Percentiles rank a stretch among this genome's conserved stretches.
These are phyloP conservation scores for Aphyosemion australe DNA, from an alignment of 2,113 vertebrate genomes.

Conservation along the genomic window DNA sequence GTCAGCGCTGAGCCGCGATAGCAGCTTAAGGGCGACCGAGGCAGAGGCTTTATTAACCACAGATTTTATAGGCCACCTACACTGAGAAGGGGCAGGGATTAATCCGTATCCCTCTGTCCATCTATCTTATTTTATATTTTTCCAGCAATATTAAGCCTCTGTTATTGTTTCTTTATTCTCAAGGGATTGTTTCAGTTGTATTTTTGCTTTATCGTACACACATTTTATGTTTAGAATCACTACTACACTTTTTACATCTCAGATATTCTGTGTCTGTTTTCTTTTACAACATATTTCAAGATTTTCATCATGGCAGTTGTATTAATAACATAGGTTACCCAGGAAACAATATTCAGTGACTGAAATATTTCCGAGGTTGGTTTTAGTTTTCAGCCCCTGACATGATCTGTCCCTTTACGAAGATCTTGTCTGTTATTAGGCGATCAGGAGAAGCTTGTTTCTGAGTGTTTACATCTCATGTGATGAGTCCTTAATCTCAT, in stretches of 20 bases:
- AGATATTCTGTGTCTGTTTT: neutral
- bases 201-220: neutral
- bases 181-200: constrained; percentile 9
- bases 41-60: constrained; percentile 68
- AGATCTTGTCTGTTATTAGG: constrained; percentile 22
- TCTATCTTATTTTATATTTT: constrained; percentile 11
- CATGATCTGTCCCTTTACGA: constrained; percentile 19
- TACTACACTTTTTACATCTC: neutral
- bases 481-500: constrained; percentile 54
- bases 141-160: constrained; percentile 1
- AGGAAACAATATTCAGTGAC: neutral
- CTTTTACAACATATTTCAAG: neutral
- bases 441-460: constrained; percentile 34
- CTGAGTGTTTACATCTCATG: constrained; percentile 36
- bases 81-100: constrained; percentile 49
- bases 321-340: too few species aligned
- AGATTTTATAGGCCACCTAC: constrained; percentile 73
- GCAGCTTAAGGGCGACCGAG: constrained; percentile 69
- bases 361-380: neutral
- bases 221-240: neutral
- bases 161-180: constrained; percentile 11
- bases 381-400: neutral
- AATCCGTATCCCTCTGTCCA: constrained; percentile 59
- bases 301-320: too few species aligned
- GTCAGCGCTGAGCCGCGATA: constrained; percentile 67